These are phyloP conservation scores for Camptogramma bilineatum DNA, from an alignment of 2,888 invertebrate species.

Conservation along the genomic window DNA sequence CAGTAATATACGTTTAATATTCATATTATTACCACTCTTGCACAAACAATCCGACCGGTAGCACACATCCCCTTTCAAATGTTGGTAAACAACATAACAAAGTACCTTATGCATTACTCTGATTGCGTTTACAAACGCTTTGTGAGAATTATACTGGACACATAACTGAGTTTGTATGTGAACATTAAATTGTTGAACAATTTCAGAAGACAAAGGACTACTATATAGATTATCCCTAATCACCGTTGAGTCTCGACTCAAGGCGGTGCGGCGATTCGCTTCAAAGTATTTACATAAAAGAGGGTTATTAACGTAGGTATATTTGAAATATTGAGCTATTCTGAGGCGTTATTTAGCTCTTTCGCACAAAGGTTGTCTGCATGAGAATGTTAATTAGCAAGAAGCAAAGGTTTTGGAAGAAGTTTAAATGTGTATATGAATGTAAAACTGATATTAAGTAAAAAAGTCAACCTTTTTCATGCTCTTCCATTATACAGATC, in stretches of 20 bases:
- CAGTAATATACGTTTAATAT: constrained; percentile 78
- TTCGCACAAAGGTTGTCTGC: not conserved
- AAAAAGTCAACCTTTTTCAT: not conserved
- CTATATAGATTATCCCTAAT: constrained; percentile 27
- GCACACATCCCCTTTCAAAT: constrained; percentile 61
- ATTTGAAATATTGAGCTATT: constrained; percentile 1
- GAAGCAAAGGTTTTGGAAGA: not conserved
- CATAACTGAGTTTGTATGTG: constrained; percentile 22
- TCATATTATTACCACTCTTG: constrained; percentile 68
- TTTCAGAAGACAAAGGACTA: constrained; percentile 26
- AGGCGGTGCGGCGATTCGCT: constrained; percentile 6
- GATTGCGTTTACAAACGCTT: constrained; percentile 33
- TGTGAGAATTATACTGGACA: constrained; percentile 16
- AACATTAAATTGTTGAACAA: constrained; percentile 26
- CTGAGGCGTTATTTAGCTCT: not conserved
- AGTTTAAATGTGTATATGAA: not conserved
- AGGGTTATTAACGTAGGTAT: constrained; percentile 3
- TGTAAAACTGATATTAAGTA: too few species aligned
- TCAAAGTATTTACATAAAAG: constrained; percentile 28
- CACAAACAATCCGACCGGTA: constrained; percentile 61
- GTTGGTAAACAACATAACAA: constrained; percentile 51
- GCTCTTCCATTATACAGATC: not conserved
- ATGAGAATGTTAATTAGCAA: not conserved
- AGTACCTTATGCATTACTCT: constrained; percentile 32
- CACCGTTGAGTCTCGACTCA: constrained; percentile 2